Evolutionary conservation across 2,888 invertebrate genomes (phyloP).

Genomic region (Tridacna crocea): DNA sequence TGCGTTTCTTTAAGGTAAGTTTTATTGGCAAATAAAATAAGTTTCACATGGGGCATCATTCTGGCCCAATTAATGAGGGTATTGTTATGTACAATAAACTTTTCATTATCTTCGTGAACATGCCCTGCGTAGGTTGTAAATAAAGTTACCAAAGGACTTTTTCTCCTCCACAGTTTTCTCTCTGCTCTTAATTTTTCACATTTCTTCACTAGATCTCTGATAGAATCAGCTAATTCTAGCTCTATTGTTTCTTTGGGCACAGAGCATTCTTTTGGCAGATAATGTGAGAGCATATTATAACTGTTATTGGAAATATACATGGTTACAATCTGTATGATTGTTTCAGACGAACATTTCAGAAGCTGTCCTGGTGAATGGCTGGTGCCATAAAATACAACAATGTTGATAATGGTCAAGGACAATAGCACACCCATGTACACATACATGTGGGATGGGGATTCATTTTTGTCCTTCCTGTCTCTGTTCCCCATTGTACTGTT

Average conservation of each 20-base stretch:
- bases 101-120: slow-evolving; percentile 50
- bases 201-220: slow-evolving; percentile 29
- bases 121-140: slow-evolving; percentile 59
- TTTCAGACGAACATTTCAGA: slow-evolving; percentile 43
- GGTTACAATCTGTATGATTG: slow-evolving; percentile 41
- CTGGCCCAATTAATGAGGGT: slow-evolving; percentile 66
- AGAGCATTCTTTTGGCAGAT: slow-evolving; percentile 38
- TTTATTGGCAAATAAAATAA: slow-evolving; percentile 67
- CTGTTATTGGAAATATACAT: slow-evolving; percentile 47
- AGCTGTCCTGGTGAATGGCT: neutral
- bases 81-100: slow-evolving; percentile 61
- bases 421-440: slow-evolving; percentile 4
- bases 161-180: neutral
- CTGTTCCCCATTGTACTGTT: slow-evolving; percentile 3
- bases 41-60: slow-evolving; percentile 55
- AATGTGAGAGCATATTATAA: neutral
- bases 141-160: slow-evolving; percentile 45
- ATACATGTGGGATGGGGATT: neutral
- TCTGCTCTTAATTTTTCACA: slow-evolving; percentile 17
- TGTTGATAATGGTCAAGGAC: slow-evolving; percentile 11
- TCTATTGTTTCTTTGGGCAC: neutral
- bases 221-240: slow-evolving; percentile 21
- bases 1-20: slow-evolving; percentile 30
- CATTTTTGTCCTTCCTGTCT: slow-evolving; percentile 9
- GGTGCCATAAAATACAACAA: slow-evolving; percentile 9